Conservation (phyloP, 37 sponge, comb jelly and placozoan genomes). For the Aplysina aerophoba region DNA sequence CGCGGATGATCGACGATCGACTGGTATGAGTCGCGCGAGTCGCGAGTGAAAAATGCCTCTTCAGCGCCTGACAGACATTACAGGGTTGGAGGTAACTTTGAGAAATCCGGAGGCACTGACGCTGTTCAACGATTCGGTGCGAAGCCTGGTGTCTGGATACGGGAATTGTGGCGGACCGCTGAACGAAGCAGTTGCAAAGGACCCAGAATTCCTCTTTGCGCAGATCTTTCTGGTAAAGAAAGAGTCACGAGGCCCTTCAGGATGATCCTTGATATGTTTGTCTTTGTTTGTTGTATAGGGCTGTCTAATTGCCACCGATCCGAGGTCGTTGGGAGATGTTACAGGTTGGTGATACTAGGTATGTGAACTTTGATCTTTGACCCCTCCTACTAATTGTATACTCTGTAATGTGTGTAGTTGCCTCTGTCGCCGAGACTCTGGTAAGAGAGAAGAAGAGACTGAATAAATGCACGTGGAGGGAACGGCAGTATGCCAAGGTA, state of each 20-base stretch:
- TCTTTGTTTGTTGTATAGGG: no score
- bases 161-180: not conserved
- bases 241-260: no score
- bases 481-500: constrained; percentile 13
- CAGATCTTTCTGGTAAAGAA: not conserved
- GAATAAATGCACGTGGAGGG: not conserved
- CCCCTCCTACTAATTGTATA: no score
- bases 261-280: no score
- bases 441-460: not conserved
- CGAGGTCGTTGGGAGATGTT: no score
- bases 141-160: not conserved
- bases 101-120: not conserved
- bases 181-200: not conserved
- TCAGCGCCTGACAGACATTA: not conserved
- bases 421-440: not conserved
- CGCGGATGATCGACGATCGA: no score
- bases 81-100: constrained; percentile 8
- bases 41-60: no score
- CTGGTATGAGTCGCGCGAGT: no score
- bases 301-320: no score
- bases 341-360: no score
- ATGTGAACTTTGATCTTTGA: no score
- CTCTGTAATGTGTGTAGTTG: no score
- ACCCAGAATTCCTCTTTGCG: constrained; percentile 5
- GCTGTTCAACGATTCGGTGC: not conserved